Conservation (phyloP, 2,113 vertebrate species). For the Athene cunicularia region DNA sequence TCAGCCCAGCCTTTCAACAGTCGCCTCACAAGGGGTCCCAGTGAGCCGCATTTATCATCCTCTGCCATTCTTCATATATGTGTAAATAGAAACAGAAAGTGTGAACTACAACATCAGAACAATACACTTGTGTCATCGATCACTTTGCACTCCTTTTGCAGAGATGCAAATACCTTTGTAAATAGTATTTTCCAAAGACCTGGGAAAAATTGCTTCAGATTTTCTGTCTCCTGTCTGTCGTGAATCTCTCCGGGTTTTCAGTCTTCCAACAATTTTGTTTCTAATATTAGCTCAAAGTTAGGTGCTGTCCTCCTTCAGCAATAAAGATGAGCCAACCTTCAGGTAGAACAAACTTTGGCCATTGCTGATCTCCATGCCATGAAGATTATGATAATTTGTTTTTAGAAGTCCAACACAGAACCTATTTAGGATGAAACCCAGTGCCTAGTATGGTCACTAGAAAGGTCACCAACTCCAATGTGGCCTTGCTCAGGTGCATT, state of each 20-base stretch:
- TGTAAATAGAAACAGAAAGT: neutral
- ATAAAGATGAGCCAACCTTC: neutral
- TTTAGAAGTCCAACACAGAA: neutral
- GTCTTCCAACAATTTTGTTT: neutral
- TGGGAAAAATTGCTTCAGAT: neutral
- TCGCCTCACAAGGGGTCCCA: neutral
- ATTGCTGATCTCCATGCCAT: neutral
- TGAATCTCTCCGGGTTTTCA: neutral
- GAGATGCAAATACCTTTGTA: neutral
- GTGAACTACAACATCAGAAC: neutral
- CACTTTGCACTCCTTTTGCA: neutral
- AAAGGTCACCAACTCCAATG: neutral
- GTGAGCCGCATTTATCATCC: neutral
- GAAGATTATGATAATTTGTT: neutral
- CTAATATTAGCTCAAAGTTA: neutral
- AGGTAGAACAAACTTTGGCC: neutral
- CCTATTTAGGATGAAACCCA: neutral
- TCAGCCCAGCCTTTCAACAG: neutral
- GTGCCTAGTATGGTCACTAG: neutral
- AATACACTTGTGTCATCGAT: rapidly evolving
- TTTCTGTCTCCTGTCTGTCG: neutral
- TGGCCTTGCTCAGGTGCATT: neutral
- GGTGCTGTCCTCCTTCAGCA: neutral
- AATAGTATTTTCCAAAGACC: neutral
- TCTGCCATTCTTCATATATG: neutral